A percentile compares a stretch with the other conserved stretches of the same genome.
These are phyloP conservation scores for Sarotherodon lohbergeri DNA, from an alignment of 2,113 vertebrate genomes.

Conservation along the genomic window DNA sequence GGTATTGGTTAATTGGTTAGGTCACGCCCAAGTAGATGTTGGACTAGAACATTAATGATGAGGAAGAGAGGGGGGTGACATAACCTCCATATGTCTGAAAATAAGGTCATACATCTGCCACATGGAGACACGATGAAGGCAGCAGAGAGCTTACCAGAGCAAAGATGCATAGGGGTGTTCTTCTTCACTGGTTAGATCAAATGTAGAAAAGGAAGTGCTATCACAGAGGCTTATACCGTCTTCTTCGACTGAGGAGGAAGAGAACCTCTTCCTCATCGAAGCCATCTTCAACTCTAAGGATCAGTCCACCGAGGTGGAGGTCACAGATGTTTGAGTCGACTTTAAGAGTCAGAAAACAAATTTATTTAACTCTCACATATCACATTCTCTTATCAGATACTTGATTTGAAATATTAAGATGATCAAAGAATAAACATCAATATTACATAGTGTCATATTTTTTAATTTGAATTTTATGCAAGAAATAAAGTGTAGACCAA, in stretches of 20 bases:
- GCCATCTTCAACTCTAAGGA: background rate
- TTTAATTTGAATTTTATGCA: background rate
- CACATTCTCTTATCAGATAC: background rate
- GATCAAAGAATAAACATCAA: background rate
- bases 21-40: no score
- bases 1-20: no score
- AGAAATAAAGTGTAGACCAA: background rate
- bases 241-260: constrained; percentile 16
- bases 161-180: constrained; percentile 14
- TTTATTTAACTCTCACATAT: background rate
- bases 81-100: no score
- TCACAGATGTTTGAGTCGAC: background rate
- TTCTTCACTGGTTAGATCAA: background rate
- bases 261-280: constrained; percentile 11
- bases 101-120: background rate
- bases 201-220: background rate
- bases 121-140: background rate
- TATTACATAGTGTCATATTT: background rate
- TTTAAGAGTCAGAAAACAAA: background rate
- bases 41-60: no score
- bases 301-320: background rate
- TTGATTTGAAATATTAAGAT: background rate
- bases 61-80: no score
- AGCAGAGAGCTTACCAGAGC: constrained; percentile 18
- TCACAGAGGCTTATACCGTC: background rate